Evolutionary conservation across 30 jellyfish, hydroid and myxozoan genomes (phyloP).

Genomic region (Chironex yamaguchii): DNA sequence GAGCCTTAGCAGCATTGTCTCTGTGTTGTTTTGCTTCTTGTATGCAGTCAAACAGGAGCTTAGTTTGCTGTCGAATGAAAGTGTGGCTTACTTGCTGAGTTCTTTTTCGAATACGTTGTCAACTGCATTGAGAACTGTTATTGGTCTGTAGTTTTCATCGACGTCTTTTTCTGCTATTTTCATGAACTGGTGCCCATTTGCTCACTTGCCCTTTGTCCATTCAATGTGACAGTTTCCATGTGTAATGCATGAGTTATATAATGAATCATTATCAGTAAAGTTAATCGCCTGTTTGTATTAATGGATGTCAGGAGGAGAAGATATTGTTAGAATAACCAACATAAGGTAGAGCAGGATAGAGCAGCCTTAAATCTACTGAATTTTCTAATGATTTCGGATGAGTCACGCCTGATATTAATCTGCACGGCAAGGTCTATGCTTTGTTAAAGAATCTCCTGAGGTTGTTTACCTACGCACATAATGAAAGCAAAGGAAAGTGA

Average conservation of each 20-base stretch:
- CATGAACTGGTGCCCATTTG: constrained; percentile 60
- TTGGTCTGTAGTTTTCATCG: no score
- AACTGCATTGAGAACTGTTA: constrained; percentile 58
- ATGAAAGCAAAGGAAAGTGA: not conserved
- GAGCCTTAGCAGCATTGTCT: constrained; percentile 47
- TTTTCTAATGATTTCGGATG: no score
- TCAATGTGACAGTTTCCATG: no score
- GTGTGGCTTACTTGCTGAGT: constrained; percentile 47
- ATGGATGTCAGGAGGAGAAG: no score
- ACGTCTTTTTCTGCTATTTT: constrained; percentile 51
- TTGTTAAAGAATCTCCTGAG: not conserved
- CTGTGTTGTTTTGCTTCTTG: constrained; percentile 72
- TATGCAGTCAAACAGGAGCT: constrained; percentile 52
- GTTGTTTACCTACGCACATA: not conserved
- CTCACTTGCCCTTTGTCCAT: no score
- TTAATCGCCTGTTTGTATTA: no score
- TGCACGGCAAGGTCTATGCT: not conserved
- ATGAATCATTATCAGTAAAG: no score
- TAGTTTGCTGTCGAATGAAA: constrained; percentile 37
- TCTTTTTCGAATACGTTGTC: constrained; percentile 33
- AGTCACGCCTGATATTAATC: no score
- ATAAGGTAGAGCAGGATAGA: no score
- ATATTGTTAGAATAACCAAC: no score
- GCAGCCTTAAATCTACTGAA: no score
- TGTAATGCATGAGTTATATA: no score